phyloP scores from a whole-genome alignment of 2,888 invertebrate genomes.

The Melieria picta region DNA sequence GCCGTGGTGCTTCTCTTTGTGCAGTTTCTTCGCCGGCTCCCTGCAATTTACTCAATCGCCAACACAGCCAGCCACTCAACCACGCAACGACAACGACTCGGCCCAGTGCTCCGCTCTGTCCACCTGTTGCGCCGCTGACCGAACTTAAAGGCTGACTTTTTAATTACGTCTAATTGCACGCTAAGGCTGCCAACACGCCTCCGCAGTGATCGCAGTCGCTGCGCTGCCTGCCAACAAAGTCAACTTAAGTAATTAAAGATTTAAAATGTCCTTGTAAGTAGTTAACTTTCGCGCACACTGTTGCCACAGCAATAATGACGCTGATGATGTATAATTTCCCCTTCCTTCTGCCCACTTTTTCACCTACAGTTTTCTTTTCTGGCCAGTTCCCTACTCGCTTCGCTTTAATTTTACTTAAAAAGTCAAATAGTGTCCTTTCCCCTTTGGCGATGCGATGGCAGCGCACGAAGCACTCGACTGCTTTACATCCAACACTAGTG shows the following conservation, averaged over 20 bases:
- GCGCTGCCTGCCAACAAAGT: neutral
- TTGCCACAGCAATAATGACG: neutral
- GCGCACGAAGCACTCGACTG: too few species aligned
- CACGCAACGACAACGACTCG: neutral
- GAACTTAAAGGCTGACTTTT: conserved; percentile 7
- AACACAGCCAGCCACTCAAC: neutral
- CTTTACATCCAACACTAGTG: neutral
- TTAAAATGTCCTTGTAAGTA: conserved; percentile 33
- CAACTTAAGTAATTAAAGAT: conserved; percentile 56
- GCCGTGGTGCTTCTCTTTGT: neutral
- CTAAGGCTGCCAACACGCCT: neutral
- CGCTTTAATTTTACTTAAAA: neutral
- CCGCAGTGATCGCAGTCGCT: neutral
- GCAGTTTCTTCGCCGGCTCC: neutral
- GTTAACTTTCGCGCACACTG: conserved; percentile 20
- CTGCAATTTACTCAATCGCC: neutral
- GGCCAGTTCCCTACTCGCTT: too few species aligned
- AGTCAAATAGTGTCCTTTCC: neutral
- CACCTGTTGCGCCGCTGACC: too few species aligned
- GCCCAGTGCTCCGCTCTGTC: too few species aligned
- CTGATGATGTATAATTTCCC: conserved; percentile 13
- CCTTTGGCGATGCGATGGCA: neutral
- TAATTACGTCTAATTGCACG: conserved; percentile 23
- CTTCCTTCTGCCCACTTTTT: too few species aligned
- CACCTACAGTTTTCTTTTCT: too few species aligned